Evolutionary conservation across 2,797 vertebrate species (phyloP).

Genomic region (Aphelocoma californica): DNA sequence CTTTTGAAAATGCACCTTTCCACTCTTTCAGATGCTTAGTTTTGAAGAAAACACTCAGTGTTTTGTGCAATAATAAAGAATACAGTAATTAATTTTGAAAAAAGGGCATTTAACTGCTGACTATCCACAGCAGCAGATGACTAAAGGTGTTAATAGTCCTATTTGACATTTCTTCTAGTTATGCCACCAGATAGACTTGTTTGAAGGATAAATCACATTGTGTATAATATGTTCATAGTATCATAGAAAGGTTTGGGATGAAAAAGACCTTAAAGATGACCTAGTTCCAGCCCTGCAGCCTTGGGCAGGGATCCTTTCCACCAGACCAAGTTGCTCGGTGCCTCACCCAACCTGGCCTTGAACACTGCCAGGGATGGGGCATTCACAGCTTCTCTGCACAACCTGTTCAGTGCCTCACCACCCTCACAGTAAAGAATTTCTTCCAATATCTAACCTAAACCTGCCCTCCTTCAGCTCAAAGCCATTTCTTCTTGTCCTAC

Average conservation of each 20-base stretch:
- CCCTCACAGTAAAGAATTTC: not conserved
- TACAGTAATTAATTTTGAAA: conserved; percentile 74
- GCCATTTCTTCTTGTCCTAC: not conserved
- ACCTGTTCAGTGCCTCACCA: not conserved
- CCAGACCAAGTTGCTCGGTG: not conserved
- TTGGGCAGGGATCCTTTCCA: not conserved
- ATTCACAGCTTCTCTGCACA: not conserved
- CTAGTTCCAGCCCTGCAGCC: not conserved
- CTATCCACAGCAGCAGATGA: not conserved
- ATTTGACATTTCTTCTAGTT: not conserved
- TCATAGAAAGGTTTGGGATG: not conserved
- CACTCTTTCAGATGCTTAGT: conserved; percentile 80
- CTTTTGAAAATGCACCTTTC: conserved; percentile 75
- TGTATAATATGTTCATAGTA: not conserved
- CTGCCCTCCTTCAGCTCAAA: not conserved
- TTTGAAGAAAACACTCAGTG: conserved; percentile 79
- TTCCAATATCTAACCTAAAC: not conserved
- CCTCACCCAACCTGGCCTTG: no score
- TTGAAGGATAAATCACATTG: not conserved
- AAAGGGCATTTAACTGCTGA: conserved; percentile 67
- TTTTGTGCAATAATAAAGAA: conserved; percentile 84
- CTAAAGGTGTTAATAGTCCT: not conserved
- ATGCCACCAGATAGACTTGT: not conserved
- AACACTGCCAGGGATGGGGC: not conserved
- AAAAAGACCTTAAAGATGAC: not conserved